Percentiles rank a stretch among this genome's conserved stretches.
These are phyloP conservation scores for Chloropsis hardwickii DNA, from an alignment of 2,113 vertebrate genomes.

Conservation along the genomic window DNA sequence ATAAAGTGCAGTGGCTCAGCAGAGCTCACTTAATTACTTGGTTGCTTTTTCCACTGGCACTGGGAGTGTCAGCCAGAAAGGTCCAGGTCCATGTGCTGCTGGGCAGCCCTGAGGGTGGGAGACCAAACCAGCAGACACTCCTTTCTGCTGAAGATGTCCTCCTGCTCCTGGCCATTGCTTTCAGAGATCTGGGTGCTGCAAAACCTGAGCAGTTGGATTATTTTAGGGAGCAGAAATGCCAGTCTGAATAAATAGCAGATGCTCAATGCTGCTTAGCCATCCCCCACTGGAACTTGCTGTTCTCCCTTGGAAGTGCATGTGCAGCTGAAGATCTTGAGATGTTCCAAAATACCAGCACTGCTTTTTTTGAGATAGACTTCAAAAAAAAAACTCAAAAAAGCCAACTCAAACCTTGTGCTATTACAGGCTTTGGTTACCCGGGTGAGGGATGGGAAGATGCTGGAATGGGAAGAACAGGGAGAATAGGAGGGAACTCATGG, in stretches of 20 bases:
- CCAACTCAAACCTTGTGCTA: not conserved
- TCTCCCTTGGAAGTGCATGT: not conserved
- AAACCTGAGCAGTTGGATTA: not conserved
- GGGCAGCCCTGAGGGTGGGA: not conserved
- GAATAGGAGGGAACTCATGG: not conserved
- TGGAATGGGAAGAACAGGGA: not conserved
- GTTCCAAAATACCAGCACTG: not conserved
- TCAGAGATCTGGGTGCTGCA: not conserved
- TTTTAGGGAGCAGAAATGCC: not conserved
- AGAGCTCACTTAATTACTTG: not conserved
- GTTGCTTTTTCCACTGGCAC: not conserved
- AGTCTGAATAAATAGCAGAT: not conserved
- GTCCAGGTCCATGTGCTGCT: not conserved
- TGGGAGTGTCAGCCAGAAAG: not conserved
- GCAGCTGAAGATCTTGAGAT: not conserved
- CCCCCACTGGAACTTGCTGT: not conserved
- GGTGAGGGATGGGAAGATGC: not conserved
- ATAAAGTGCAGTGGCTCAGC: not conserved
- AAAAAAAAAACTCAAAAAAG: not conserved
- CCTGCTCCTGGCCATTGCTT: not conserved
- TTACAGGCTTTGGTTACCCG: not conserved
- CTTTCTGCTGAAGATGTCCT: not conserved
- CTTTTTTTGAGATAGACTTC: not conserved
- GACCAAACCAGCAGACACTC: not conserved
- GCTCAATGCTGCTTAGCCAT: not conserved